Evolutionary conservation across 2,113 vertebrate genomes (phyloP).

Genomic region (Centropus unirufus): DNA sequence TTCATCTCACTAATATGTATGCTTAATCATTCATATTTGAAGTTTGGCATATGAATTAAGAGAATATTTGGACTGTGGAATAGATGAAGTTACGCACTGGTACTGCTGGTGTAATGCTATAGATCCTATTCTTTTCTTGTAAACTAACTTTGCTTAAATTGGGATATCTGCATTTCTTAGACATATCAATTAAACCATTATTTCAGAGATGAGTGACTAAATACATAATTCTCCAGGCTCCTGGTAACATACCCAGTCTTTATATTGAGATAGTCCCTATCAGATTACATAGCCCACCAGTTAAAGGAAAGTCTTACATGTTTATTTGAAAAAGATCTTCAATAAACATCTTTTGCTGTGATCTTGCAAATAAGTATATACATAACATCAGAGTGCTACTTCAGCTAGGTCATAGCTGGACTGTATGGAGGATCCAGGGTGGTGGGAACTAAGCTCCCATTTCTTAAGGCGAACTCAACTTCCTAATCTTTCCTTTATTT

Average conservation of each 20-base stretch:
- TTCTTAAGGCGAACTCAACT: background rate
- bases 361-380: background rate
- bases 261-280: background rate
- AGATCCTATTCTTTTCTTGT: background rate
- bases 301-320: background rate
- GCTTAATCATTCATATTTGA: constrained; percentile 14
- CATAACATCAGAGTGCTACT: background rate
- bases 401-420: background rate
- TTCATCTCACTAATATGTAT: background rate
- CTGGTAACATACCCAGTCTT: background rate
- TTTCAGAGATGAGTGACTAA: background rate
- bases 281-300: background rate
- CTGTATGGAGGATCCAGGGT: background rate
- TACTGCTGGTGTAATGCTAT: background rate
- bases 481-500: background rate
- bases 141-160: background rate
- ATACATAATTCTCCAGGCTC: background rate
- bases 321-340: background rate
- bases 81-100: background rate
- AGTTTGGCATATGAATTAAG: background rate
- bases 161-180: background rate
- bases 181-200: no score
- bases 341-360: background rate
- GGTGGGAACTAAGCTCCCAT: background rate
- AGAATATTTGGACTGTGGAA: background rate